phyloP scores from a whole-genome alignment of 1,140 invertebrate species.

The Camponotus pennsylvanicus region DNA sequence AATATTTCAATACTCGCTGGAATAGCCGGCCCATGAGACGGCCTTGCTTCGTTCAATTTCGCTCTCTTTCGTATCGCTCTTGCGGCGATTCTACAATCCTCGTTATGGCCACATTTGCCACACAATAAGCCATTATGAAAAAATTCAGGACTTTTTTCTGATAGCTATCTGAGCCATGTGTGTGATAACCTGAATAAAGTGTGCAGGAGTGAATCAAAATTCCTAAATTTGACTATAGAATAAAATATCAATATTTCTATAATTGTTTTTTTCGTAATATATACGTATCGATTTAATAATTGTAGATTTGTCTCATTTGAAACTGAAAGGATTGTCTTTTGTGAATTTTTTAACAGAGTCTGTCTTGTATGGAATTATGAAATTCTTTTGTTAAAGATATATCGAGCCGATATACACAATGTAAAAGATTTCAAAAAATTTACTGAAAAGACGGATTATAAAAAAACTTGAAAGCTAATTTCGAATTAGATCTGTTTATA shows the following conservation, averaged over 20 bases:
- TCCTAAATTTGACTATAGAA: not conserved
- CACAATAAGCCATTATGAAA: slow-evolving; percentile 10
- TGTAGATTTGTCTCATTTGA: not conserved
- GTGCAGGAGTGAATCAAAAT: not conserved
- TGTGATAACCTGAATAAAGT: not conserved
- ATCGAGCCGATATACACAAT: not conserved
- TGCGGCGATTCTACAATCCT: not conserved
- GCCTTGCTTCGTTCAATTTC: slow-evolving; percentile 45
- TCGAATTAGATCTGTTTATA: slow-evolving; percentile 45
- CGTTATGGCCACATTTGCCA: not conserved
- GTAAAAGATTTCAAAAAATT: slow-evolving; percentile 15
- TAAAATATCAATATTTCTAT: not conserved
- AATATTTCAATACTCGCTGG: slow-evolving; percentile 75
- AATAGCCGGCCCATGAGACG: slow-evolving; percentile 52
- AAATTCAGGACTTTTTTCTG: not conserved
- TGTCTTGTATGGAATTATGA: not conserved
- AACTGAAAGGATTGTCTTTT: not conserved
- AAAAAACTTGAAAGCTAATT: slow-evolving; percentile 63
- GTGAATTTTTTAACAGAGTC: not conserved
- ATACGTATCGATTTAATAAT: not conserved
- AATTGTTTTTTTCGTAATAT: not conserved
- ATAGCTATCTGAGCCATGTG: not conserved
- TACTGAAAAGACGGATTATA: slow-evolving; percentile 49
- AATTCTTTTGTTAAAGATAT: not conserved
- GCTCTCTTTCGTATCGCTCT: slow-evolving; percentile 52